Conservation (phyloP, 2,113 vertebrate genomes). For the Gobius niger region DNA sequence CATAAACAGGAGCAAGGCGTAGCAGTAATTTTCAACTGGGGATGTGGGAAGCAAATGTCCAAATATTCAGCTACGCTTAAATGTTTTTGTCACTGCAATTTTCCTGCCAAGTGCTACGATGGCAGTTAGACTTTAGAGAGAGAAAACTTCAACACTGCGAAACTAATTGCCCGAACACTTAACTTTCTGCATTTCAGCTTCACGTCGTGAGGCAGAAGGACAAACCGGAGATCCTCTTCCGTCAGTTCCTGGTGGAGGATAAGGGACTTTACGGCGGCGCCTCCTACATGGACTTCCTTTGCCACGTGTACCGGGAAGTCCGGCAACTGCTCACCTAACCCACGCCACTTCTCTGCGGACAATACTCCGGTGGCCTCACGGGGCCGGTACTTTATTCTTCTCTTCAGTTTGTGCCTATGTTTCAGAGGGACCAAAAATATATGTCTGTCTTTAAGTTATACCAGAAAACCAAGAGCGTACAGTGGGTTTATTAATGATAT, state of each 20-base stretch:
- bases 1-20: neutral
- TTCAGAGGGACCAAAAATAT: slow-evolving; percentile 9
- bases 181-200: slow-evolving; percentile 71
- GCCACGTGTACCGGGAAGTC: slow-evolving; percentile 90
- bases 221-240: slow-evolving; percentile 86
- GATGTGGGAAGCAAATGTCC: too few relatives aligned
- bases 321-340: slow-evolving; percentile 89
- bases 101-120: too few relatives aligned
- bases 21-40: neutral
- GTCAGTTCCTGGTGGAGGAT: slow-evolving; percentile 92
- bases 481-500: too few relatives aligned
- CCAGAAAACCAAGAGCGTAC: neutral
- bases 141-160: neutral
- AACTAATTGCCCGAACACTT: neutral
- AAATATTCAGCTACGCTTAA: neutral
- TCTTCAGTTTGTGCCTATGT: neutral
- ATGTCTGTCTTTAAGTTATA: neutral
- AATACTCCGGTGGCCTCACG: slow-evolving; percentile 16
- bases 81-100: too few relatives aligned
- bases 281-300: slow-evolving; percentile 93
- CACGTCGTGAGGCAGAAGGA: slow-evolving; percentile 88
- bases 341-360: slow-evolving; percentile 9
- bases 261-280: slow-evolving; percentile 87
- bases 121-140: too few relatives aligned
- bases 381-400: slow-evolving; percentile 17